Evolutionary conservation across 2,113 vertebrate genomes (phyloP).

Genomic region (Centropus unirufus): DNA sequence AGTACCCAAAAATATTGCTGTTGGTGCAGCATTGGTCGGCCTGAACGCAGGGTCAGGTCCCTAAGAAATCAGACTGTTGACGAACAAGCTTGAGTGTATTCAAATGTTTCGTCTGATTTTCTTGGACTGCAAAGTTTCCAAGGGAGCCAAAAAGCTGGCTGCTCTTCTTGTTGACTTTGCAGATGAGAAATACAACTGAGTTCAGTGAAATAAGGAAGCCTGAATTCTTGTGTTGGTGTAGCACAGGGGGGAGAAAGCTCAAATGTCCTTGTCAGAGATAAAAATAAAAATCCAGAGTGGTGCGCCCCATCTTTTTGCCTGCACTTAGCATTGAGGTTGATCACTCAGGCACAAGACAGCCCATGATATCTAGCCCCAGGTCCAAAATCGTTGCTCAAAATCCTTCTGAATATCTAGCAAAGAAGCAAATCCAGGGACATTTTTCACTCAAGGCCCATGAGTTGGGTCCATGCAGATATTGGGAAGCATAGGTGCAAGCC

Average conservation of each 20-base stretch:
- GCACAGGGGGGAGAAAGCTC: not conserved
- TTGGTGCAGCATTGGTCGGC: not conserved
- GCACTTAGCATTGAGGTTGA: not conserved
- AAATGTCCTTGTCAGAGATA: not conserved
- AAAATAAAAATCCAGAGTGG: not conserved
- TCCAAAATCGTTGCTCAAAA: not conserved
- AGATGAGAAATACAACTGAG: not conserved
- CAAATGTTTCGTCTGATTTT: constrained; percentile 61
- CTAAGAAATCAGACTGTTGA: constrained; percentile 59
- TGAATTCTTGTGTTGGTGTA: not conserved
- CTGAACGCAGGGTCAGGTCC: constrained; percentile 43
- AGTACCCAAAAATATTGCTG: constrained; percentile 66
- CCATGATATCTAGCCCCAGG: not conserved
- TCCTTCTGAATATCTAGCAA: not conserved
- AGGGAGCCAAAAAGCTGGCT: constrained; percentile 48
- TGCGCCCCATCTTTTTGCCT: not conserved
- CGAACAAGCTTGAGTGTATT: constrained; percentile 12
- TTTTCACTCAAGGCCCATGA: not conserved
- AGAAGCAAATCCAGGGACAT: not conserved
- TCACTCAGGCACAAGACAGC: accelerated
- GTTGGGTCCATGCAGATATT: not conserved
- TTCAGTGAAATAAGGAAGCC: constrained; percentile 15
- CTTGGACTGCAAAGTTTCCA: constrained; percentile 56
- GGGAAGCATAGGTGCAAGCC: not conserved
- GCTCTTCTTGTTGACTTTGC: constrained; percentile 47